Evolutionary conservation across 2,888 invertebrate genomes (phyloP), one percentile per base, ranked within the genome.

Genomic region (Drosophila melanosoma): DNA sequence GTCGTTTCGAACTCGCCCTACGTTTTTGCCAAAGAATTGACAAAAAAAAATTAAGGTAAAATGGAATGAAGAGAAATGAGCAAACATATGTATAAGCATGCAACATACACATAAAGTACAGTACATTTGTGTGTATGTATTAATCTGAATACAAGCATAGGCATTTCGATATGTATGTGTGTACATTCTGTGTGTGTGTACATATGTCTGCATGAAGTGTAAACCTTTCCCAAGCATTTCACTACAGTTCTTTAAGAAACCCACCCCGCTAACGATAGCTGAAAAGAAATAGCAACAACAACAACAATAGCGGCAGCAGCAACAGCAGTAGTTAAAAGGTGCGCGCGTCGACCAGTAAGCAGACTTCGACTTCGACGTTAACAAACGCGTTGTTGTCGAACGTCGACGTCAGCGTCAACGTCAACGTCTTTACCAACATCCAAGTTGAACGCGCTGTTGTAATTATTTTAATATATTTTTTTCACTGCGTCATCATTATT

Each of bases 401-500:
- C 82, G 77, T 40, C 69, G 54, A 65, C 68, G 67, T 53, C 51
- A 63, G 20, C 58, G 49, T 73, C 68, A 64, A 53, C 58, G 42
- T 73, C 69, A 74, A 76, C 83, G 67, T 83, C 81, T 83, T 83
- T 74, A 80, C 83, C 74, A 68, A 79, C 57, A 77, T 74, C 82
- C 77, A 77, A 82, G 80, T 81, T 83, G 82, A 81, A 82, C 79
- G 80, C 82, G 82, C 87, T 85, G 82, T 87, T 87, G 87, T 87
- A 87, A 87, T 87, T 87, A 87, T 87, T 87, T 89, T 85, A 87
- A 89, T 87, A 87, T 81, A 81, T 75, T 85, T 84, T 84, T 85
- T 87, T 87, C 82, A 82, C 86, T 89, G 89, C 87, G 87, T 87
- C 87, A 87, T 89, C 89, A 87, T 87, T 89, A 87, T 87, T 87